phyloP scores from a whole-genome alignment of 2,113 vertebrate genomes.

The Chamaetylas fuelleborni region DNA sequence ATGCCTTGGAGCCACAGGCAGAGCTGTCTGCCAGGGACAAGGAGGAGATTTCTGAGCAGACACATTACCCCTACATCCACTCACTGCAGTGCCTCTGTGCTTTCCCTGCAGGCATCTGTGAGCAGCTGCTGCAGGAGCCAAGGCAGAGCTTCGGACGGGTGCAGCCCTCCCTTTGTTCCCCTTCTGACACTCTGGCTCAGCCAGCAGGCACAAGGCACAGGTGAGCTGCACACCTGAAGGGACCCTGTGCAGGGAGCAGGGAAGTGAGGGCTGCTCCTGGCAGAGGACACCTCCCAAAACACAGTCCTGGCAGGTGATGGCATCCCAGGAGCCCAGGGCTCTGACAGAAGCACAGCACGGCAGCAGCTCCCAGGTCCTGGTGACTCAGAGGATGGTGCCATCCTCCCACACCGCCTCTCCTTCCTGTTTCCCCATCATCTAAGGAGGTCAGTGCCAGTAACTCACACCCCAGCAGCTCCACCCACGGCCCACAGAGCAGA shows the following conservation, averaged over 20 bases:
- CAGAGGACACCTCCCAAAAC: not conserved
- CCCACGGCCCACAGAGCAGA: not conserved
- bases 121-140: not conserved
- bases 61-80: not conserved
- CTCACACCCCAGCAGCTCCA: not conserved
- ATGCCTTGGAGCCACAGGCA: not conserved
- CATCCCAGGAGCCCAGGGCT: fast-evolving
- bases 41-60: not conserved
- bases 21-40: not conserved
- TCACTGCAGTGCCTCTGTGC: not conserved
- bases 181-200: not conserved
- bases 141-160: not conserved
- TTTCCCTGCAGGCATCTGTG: not conserved
- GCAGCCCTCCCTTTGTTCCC: fast-evolving
- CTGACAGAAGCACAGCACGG: fast-evolving
- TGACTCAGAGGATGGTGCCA: not conserved
- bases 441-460: not conserved
- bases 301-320: not conserved
- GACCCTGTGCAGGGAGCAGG: not conserved
- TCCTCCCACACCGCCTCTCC: not conserved
- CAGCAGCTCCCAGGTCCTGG: not conserved
- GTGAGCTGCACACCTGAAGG: not conserved
- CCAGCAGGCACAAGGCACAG: not conserved
- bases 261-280: not conserved
- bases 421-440: not conserved